A percentile compares a stretch with the other conserved stretches of the same genome.
phyloP scores from a whole-genome alignment of 2,797 vertebrate species.

The Phrynocephalus guinanensis region DNA sequence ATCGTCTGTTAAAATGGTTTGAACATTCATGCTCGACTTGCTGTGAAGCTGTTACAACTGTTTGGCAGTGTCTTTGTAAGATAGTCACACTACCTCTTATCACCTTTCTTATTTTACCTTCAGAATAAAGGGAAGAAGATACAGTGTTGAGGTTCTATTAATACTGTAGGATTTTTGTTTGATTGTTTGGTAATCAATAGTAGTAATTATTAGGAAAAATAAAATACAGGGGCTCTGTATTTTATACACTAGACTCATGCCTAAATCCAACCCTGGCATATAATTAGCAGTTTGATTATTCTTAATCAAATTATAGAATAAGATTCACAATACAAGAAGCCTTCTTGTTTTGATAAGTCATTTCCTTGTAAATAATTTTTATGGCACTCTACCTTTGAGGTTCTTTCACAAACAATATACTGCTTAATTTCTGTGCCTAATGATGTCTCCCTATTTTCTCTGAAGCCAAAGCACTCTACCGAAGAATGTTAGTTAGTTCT shows the following conservation, averaged over 20 bases:
- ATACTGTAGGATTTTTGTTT: background rate
- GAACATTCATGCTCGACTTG: background rate
- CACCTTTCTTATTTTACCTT: background rate
- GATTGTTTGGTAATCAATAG: background rate
- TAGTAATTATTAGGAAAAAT: background rate
- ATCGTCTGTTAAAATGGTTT: background rate
- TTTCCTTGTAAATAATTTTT: background rate
- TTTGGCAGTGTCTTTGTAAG: slow-evolving; percentile 18
- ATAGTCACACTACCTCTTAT: background rate
- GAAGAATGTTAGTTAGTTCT: background rate
- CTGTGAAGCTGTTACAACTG: background rate
- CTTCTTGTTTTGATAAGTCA: background rate
- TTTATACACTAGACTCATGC: background rate
- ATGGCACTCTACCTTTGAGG: background rate
- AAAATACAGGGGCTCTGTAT: slow-evolving; percentile 18
- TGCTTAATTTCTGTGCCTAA: background rate
- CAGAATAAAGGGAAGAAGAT: background rate
- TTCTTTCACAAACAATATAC: background rate
- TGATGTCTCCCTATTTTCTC: background rate
- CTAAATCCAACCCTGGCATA: background rate
- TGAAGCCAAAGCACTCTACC: slow-evolving; percentile 6
- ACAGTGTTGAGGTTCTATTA: slow-evolving; percentile 6
- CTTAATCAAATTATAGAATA: background rate
- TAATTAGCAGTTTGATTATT: slow-evolving; percentile 3
- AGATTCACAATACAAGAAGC: background rate